These are phyloP conservation scores for Bombus confusus DNA, from an alignment of 1,140 invertebrate species.

Conservation along the genomic window DNA sequence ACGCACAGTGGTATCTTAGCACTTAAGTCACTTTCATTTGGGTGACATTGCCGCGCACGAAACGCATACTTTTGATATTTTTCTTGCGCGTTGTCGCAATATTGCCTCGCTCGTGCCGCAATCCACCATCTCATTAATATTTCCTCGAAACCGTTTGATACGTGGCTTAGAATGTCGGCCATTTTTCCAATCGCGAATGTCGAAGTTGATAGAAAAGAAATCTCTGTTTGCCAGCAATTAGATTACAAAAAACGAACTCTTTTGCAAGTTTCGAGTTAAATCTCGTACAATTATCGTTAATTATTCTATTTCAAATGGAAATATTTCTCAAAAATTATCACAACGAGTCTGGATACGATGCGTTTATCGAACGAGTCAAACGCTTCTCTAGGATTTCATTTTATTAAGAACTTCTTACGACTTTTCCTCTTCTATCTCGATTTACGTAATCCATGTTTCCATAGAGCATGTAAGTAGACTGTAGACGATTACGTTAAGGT, in stretches of 20 bases:
- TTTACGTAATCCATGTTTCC: conserved; percentile 6
- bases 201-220: not conserved
- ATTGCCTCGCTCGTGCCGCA: not conserved
- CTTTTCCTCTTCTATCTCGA: not conserved
- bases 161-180: too few species aligned
- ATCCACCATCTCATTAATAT: not conserved
- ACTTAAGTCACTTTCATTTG: conserved; percentile 11
- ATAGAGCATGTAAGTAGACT: not conserved
- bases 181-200: too few species aligned
- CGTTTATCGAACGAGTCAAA: too few species aligned
- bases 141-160: not conserved
- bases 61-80: not conserved
- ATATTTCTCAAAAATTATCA: too few species aligned
- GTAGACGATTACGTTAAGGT: not conserved
- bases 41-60: not conserved
- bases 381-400: too few species aligned
- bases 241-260: too few species aligned
- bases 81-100: not conserved
- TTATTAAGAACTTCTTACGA: too few species aligned
- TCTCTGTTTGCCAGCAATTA: not conserved
- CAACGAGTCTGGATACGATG: too few species aligned
- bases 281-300: too few species aligned
- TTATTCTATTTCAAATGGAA: too few species aligned
- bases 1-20: not conserved
- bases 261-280: too few species aligned